Evolutionary conservation across 2,113 vertebrate genomes (phyloP).

Genomic region (Rhynchomys soricoides): DNA sequence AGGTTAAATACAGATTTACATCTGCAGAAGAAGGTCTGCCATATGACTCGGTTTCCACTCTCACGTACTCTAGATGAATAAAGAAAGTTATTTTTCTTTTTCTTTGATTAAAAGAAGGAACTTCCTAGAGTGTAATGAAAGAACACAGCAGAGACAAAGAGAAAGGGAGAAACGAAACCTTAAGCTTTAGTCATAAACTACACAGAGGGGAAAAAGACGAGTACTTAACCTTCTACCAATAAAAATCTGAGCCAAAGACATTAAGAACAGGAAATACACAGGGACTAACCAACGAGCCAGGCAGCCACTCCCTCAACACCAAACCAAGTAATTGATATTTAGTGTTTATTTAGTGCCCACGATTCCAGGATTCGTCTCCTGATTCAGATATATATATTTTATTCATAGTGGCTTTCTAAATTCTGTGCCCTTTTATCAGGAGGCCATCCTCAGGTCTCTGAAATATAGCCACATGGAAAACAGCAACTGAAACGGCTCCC

Average conservation of each 20-base stretch:
- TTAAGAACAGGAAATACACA: slow-evolving; percentile 70
- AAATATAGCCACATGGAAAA: neutral
- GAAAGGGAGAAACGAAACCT: neutral
- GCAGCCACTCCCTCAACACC: slow-evolving; percentile 46
- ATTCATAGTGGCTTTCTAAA: neutral
- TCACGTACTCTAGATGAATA: neutral
- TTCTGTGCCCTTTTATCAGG: neutral
- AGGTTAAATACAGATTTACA: neutral
- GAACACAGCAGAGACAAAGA: neutral
- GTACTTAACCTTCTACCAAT: slow-evolving; percentile 32
- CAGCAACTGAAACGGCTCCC: neutral
- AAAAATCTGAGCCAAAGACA: slow-evolving; percentile 57
- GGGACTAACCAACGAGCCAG: neutral
- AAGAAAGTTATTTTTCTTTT: slow-evolving; percentile 30
- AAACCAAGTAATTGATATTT: slow-evolving; percentile 59
- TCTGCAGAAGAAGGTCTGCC: neutral
- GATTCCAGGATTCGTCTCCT: slow-evolving; percentile 32
- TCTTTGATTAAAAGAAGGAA: slow-evolving; percentile 44
- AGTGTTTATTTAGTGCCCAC: slow-evolving; percentile 38
- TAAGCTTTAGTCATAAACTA: neutral
- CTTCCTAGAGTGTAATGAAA: neutral
- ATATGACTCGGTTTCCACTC: slow-evolving; percentile 2
- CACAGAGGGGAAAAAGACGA: neutral
- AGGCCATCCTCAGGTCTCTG: neutral
- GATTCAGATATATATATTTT: neutral